Evolutionary conservation across 2,113 vertebrate species (phyloP).

Genomic region (Pelodiscus sinensis): DNA sequence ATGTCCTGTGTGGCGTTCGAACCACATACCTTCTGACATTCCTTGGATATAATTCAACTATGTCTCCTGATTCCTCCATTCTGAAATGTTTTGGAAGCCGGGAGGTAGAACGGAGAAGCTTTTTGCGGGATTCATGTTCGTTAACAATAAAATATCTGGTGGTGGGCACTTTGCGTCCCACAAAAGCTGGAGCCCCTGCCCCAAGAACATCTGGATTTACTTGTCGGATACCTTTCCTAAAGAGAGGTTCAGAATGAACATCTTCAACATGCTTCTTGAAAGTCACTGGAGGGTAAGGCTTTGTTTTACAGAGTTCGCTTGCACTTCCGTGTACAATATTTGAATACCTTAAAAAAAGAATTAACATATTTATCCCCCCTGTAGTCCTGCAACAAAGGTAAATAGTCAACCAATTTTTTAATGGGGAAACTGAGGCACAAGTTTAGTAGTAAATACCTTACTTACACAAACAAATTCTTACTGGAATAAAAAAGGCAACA

Average conservation of each 20-base stretch:
- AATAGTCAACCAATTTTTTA: not conserved
- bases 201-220: conserved; percentile 65
- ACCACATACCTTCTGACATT: conserved; percentile 77
- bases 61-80: conserved; percentile 77
- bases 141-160: conserved; percentile 87
- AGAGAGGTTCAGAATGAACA: conserved; percentile 85
- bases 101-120: conserved; percentile 75
- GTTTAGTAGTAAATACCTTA: not conserved
- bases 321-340: conserved; percentile 68
- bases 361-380: not conserved
- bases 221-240: conserved; percentile 80
- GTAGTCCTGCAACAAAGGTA: not conserved
- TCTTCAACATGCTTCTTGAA: conserved; percentile 70
- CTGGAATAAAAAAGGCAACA: not conserved
- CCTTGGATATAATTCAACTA: conserved; percentile 84
- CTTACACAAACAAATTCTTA: not conserved
- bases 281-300: conserved; percentile 65
- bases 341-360: conserved; percentile 72
- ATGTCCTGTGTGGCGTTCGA: conserved; percentile 58
- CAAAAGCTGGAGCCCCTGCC: conserved; percentile 65
- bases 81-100: conserved; percentile 84
- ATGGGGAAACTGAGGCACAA: not conserved
- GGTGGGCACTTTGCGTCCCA: conserved; percentile 72
- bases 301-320: conserved; percentile 77
- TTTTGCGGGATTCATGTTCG: conserved; percentile 82